These are phyloP conservation scores for Macropis europaea DNA, from an alignment of 2,888 invertebrate species.

Conservation along the genomic window DNA sequence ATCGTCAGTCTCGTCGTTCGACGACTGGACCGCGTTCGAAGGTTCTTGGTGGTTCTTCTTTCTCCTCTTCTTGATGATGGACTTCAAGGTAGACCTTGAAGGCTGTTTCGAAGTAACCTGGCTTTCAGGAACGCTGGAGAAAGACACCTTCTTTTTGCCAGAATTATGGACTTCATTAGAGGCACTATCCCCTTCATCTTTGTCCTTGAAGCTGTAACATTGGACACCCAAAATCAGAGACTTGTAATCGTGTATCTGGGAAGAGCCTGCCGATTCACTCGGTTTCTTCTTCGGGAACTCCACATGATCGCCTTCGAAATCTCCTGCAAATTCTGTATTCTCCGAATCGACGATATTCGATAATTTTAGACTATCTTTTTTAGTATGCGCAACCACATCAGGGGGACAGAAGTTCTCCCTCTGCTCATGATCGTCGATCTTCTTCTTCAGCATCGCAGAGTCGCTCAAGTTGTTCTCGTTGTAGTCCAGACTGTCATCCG, in stretches of 20 bases:
- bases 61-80: conserved; percentile 63
- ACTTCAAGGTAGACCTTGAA: conserved; percentile 40
- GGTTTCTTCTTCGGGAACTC: conserved; percentile 62
- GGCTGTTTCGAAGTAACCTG: neutral
- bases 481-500: conserved; percentile 71
- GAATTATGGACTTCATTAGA: neutral
- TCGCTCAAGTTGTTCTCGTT: conserved; percentile 26
- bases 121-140: conserved; percentile 28
- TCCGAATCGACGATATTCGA: neutral
- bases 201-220: conserved; percentile 4
- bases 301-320: conserved; percentile 62
- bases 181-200: conserved; percentile 2
- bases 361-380: conserved; percentile 47
- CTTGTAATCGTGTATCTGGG: conserved; percentile 58
- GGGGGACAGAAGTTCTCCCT: conserved; percentile 64
- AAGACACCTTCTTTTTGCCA: conserved; percentile 63
- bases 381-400: conserved; percentile 72
- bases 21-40: neutral
- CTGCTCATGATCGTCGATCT: neutral
- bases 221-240: conserved; percentile 60
- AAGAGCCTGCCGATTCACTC: neutral
- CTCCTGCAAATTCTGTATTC: conserved; percentile 18
- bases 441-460: neutral
- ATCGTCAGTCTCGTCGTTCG: conserved; percentile 32
- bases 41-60: conserved; percentile 5